Conservation (phyloP, 2,113 vertebrate species). For the Pseudonaja textilis region DNA sequence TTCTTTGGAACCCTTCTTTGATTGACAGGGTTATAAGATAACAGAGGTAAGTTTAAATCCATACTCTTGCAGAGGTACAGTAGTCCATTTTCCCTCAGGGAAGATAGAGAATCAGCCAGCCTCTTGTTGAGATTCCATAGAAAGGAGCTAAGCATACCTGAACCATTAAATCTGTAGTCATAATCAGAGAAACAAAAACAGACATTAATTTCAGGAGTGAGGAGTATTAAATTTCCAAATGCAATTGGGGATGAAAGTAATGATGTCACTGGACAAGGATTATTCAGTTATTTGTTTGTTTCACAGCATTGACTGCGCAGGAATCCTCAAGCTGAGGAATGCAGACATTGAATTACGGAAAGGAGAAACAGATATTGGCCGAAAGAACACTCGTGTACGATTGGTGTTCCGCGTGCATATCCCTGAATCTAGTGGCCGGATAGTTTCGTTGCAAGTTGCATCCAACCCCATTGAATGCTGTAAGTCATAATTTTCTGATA, state of each 20-base stretch:
- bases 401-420: conserved; percentile 93
- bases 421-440: conserved; percentile 83
- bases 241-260: neutral
- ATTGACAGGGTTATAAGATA: neutral
- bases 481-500: conserved; percentile 66
- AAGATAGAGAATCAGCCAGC: neutral
- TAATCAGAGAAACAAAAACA: rapidly evolving
- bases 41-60: neutral
- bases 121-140: neutral
- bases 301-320: conserved; percentile 92
- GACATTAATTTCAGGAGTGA: neutral
- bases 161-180: neutral
- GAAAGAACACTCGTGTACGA: conserved; percentile 94
- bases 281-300: neutral
- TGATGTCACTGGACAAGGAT: neutral
- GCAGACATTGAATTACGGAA: conserved; percentile 97
- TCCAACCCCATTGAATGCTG: conserved; percentile 97
- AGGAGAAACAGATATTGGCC: conserved; percentile 95
- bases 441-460: conserved; percentile 87
- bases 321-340: conserved; percentile 95
- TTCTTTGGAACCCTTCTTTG: neutral
- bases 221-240: neutral
- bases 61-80: neutral
- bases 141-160: neutral
- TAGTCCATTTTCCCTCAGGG: neutral